Evolutionary conservation across 2,113 vertebrate species (phyloP), one percentile per base, ranked within the genome.

Genomic region (Dipodomys ordii): DNA sequence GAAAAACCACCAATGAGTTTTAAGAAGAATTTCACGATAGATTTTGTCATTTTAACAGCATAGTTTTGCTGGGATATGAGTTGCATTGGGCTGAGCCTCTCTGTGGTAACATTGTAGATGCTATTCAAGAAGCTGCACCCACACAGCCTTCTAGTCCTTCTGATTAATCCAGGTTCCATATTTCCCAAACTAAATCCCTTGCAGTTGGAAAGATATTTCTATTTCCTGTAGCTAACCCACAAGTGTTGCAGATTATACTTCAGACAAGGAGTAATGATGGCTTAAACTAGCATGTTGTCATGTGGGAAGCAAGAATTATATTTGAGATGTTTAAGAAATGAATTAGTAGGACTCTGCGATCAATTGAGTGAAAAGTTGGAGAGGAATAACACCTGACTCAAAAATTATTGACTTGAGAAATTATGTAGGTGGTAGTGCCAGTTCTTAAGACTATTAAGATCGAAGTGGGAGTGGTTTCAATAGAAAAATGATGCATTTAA

Each of bases 381-480:
- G 30, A 81, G 72, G 46, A 89, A 76, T 76, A 91, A 83, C 39
- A 92, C 64, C 72, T 73, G 94, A 86, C 64, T 84, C 87, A 81
- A 73, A 81, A 88, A 72, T 87, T 84, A 84, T 65, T 89, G 80
- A 89, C 84, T 88, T 87, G 71, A 92, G 46, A 89, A 83, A 87
- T 35, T 20, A 67, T 30, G 72, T 92, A 92, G 67, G 77, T 83
- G 46, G 28, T 44, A 22, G 44, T 87, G 68, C n/a, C 62, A 35
- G 67, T 87, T 88, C 49, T 90, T 62, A 93, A 90, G 76, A 74
- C 76, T 86, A 86, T 81, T 72, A 78, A 78, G 86, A 71, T 15
- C 64, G 67, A 77, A 68, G 46, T 19, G 12, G 49, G 62, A 88
- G 7, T 9, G 67, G 28, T 78, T 86, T 83, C 16, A 46, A 72